These are phyloP conservation scores for Perithous albicinctus DNA, from an alignment of 2,888 invertebrate genomes.

Conservation along the genomic window DNA sequence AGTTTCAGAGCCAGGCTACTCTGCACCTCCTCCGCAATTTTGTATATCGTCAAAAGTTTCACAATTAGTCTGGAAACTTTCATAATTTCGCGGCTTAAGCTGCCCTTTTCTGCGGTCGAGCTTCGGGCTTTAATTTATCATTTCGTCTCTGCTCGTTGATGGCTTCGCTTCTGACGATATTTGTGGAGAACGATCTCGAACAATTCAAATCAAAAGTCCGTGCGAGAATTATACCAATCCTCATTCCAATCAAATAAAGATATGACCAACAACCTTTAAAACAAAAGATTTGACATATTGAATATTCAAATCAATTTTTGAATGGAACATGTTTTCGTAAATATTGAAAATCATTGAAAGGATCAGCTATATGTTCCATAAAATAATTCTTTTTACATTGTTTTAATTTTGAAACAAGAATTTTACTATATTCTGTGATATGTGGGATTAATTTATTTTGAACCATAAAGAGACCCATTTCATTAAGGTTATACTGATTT, in stretches of 20 bases:
- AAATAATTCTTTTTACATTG: too few relatives aligned
- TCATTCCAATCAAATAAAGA: neutral
- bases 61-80: constrained; percentile 83
- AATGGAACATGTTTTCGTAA: neutral
- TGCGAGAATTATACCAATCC: neutral
- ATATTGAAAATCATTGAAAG: too few relatives aligned
- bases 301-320: neutral
- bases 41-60: constrained; percentile 79
- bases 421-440: too few relatives aligned
- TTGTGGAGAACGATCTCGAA: neutral
- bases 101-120: constrained; percentile 78
- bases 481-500: too few relatives aligned
- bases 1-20: constrained; percentile 6
- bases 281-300: neutral
- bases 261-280: neutral
- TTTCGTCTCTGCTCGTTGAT: constrained; percentile 72
- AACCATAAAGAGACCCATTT: too few relatives aligned
- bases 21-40: constrained; percentile 72
- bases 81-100: constrained; percentile 80
- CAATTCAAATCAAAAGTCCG: constrained; percentile 21
- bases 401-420: too few relatives aligned
- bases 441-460: too few relatives aligned
- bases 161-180: constrained; percentile 21
- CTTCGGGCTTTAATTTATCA: constrained; percentile 78
- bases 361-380: too few relatives aligned